These are phyloP conservation scores for Pseudotriccus pelzelni DNA, from an alignment of 2,797 vertebrate genomes.

Conservation along the genomic window DNA sequence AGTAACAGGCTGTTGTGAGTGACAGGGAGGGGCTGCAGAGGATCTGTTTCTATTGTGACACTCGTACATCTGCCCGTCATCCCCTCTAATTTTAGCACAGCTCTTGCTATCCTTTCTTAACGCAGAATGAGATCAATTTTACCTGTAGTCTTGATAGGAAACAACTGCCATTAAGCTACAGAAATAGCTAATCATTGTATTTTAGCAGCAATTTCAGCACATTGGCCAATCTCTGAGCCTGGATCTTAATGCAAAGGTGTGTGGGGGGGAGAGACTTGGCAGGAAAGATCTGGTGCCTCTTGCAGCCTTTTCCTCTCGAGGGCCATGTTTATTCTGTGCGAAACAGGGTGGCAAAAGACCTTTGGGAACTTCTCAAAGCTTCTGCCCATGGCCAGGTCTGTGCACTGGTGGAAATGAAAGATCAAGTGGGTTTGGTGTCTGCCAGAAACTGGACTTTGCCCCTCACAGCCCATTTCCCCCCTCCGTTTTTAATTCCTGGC, in stretches of 20 bases:
- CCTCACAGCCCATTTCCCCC: not conserved
- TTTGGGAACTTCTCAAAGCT: not conserved
- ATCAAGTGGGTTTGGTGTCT: not conserved
- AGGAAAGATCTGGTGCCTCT: not conserved
- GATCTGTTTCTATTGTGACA: not conserved
- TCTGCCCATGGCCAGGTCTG: accelerated
- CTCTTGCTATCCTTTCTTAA: not conserved
- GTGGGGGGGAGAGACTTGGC: not conserved
- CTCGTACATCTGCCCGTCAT: not conserved
- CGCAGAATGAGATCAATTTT: not conserved
- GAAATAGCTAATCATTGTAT: not conserved
- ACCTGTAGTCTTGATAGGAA: not conserved
- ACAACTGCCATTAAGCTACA: not conserved
- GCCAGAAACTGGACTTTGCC: not conserved
- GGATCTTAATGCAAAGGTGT: not conserved
- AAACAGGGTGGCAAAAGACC: not conserved
- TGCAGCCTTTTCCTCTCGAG: not conserved
- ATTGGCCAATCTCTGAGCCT: not conserved
- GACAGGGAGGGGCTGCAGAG: not conserved
- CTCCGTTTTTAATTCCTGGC: not conserved
- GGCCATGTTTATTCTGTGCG: not conserved
- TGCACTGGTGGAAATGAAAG: not conserved
- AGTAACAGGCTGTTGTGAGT: not conserved
- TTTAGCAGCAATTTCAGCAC: not conserved
- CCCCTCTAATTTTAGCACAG: not conserved